Percentiles rank a stretch among this genome's conserved stretches.
Conservation (phyloP, 2,113 vertebrate genomes). For the Erythrolamprus reginae region DNA sequence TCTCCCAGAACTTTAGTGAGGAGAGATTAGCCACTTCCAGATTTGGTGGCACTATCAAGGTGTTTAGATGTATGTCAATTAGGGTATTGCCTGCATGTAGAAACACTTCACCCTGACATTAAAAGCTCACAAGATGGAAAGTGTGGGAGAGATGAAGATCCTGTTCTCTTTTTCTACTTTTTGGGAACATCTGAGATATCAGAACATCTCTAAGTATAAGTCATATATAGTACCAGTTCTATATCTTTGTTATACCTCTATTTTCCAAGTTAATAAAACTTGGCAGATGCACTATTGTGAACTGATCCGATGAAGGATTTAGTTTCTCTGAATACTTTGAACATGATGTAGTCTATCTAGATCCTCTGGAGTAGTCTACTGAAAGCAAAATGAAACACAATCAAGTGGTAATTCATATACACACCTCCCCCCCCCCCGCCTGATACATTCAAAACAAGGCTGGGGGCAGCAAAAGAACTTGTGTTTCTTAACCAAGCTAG, state of each 20-base stretch:
- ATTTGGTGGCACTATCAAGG: background rate
- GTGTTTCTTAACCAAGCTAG: background rate
- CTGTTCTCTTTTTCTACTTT: background rate
- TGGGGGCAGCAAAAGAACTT: background rate
- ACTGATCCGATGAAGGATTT: background rate
- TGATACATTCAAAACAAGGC: background rate
- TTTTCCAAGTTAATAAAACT: background rate
- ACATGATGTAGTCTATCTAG: background rate
- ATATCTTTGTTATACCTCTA: background rate
- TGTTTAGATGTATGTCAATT: background rate
- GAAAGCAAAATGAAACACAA: background rate
- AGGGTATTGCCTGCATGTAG: background rate
- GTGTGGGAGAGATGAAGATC: background rate
- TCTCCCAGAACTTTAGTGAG: background rate
- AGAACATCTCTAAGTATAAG: background rate
- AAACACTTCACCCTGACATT: background rate
- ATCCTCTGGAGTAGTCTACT: background rate
- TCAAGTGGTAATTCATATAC: background rate
- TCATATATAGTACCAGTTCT: background rate
- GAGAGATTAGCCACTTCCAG: background rate
- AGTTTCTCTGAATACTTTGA: background rate
- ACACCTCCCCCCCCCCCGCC: background rate
- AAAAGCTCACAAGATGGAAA: background rate
- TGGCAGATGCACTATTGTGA: background rate
- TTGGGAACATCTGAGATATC: background rate